Percentiles rank a stretch among this genome's conserved stretches.
phyloP scores from a whole-genome alignment of 2,797 vertebrate species.

The Melanotaenia parkinsoni region DNA sequence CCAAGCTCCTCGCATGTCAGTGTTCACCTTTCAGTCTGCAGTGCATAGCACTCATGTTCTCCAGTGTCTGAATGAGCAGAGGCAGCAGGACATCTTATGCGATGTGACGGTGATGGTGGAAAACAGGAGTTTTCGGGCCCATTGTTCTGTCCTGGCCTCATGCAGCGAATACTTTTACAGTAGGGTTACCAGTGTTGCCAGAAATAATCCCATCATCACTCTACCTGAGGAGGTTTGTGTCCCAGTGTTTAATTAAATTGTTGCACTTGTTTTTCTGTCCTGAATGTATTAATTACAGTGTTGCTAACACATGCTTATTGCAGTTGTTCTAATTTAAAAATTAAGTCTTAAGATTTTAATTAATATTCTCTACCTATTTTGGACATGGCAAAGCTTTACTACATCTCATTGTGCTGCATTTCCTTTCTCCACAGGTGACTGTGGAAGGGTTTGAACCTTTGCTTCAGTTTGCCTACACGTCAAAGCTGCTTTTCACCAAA shows the following conservation, averaged over 20 bases:
- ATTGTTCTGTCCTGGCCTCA: constrained; percentile 91
- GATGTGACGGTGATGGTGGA: constrained; percentile 92
- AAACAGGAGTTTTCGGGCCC: constrained; percentile 88
- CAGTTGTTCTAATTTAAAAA: neutral
- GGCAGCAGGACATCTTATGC: constrained; percentile 90
- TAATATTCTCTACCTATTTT: neutral
- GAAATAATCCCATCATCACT: constrained; percentile 85
- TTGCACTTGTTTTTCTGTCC: neutral
- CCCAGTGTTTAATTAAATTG: neutral
- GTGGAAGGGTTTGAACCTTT: constrained; percentile 94
- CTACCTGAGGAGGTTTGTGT: constrained; percentile 92
- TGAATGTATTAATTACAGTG: neutral
- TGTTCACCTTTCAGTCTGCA: constrained; percentile 94
- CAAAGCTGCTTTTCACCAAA: constrained; percentile 93
- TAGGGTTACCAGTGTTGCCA: constrained; percentile 79
- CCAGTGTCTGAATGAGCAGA: constrained; percentile 90
- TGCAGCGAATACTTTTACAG: constrained; percentile 93
- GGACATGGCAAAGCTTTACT: constrained; percentile 13
- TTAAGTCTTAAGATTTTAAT: neutral
- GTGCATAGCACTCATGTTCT: constrained; percentile 91
- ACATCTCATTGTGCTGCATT: constrained; percentile 1
- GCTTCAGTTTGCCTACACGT: constrained; percentile 96
- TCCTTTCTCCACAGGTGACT: constrained; percentile 85
- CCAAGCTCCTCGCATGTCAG: constrained; percentile 84
- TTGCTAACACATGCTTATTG: neutral